Percentiles rank a stretch among this genome's conserved stretches.
Evolutionary conservation across 2,797 vertebrate genomes (phyloP).

Genomic region (Leucoraja ocellata): DNA sequence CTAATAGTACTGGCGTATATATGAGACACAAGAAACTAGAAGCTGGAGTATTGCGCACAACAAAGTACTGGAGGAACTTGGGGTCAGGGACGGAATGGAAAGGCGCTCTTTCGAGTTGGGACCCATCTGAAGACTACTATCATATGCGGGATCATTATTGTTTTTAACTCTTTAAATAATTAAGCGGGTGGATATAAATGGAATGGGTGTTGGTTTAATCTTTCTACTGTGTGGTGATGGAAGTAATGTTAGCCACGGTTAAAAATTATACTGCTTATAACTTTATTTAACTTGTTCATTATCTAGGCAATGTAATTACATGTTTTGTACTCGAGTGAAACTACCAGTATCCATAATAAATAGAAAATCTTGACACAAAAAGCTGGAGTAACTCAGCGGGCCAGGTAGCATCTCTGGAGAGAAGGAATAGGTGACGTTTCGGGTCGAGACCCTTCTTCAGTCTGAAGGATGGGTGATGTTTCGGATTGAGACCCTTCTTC

Average conservation of each 20-base stretch:
- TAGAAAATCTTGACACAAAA: not conserved
- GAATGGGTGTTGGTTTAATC: not conserved
- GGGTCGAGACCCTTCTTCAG: not conserved
- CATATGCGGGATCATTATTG: not conserved
- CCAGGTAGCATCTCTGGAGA: not conserved
- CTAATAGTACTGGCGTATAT: too few species aligned
- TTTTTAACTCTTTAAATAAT: not conserved
- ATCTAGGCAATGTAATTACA: not conserved
- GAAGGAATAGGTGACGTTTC: not conserved
- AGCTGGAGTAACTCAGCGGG: too few species aligned
- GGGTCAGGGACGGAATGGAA: too few species aligned
- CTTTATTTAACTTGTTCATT: not conserved
- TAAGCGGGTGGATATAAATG: not conserved
- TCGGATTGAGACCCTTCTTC: not conserved
- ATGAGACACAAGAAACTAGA: too few species aligned
- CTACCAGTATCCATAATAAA: not conserved
- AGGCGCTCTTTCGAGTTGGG: too few species aligned
- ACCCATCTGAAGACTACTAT: too few species aligned
- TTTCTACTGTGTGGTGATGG: not conserved
- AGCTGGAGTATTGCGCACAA: too few species aligned
- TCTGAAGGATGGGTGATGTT: not conserved
- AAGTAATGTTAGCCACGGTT: not conserved
- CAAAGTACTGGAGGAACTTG: too few species aligned
- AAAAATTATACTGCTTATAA: not conserved
- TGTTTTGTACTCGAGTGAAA: not conserved